These are phyloP conservation scores for Microhierax caerulescens DNA, from an alignment of 2,797 vertebrate genomes.

Conservation along the genomic window DNA sequence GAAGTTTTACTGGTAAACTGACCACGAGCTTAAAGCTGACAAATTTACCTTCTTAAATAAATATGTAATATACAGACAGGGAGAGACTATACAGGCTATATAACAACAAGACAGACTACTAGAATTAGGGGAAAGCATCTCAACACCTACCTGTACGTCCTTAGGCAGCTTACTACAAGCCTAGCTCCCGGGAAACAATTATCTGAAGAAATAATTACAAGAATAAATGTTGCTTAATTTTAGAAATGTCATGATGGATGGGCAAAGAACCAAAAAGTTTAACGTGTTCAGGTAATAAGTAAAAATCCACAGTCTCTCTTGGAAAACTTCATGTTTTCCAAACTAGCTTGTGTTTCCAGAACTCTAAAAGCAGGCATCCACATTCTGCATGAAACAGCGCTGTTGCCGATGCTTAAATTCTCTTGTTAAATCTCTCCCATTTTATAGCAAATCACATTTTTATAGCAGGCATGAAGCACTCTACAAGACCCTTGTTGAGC, in stretches of 20 bases:
- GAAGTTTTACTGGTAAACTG: neutral
- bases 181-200: neutral
- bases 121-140: neutral
- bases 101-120: neutral
- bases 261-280: neutral
- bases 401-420: constrained; percentile 68
- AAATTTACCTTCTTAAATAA: neutral
- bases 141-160: neutral
- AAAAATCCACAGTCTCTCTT: neutral
- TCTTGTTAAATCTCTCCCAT: constrained; percentile 76
- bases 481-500: constrained; percentile 75
- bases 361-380: constrained; percentile 48
- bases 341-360: constrained; percentile 21
- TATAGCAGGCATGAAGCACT: constrained; percentile 77
- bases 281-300: neutral
- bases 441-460: constrained; percentile 82
- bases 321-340: constrained; percentile 16
- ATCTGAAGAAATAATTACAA: neutral
- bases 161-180: neutral
- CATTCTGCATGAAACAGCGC: constrained; percentile 49
- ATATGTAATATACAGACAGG: neutral
- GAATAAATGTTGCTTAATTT: neutral
- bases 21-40: neutral
- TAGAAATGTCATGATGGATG: neutral
- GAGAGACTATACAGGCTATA: neutral